Percentiles rank a stretch among this genome's conserved stretches.
Evolutionary conservation across 2,797 vertebrate species (phyloP).

Genomic region (Pogoniulus pusillus): DNA sequence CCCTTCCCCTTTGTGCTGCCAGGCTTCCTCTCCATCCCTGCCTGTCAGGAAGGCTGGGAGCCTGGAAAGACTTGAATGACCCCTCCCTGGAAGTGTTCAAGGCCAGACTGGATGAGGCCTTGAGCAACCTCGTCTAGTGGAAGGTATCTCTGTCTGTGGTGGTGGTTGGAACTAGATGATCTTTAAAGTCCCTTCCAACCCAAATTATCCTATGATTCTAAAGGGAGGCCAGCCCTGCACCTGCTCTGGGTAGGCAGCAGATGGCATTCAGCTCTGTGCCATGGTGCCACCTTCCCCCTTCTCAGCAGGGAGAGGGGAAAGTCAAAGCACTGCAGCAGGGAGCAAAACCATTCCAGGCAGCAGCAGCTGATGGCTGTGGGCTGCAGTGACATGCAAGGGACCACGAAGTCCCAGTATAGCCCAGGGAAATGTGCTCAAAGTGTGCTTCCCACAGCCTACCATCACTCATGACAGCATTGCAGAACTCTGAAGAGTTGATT

Average conservation of each 20-base stretch:
- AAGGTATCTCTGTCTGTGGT: too few species aligned
- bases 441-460: fast-evolving
- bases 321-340: fast-evolving
- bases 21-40: neutral
- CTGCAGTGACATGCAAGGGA: fast-evolving
- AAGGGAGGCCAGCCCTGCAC: neutral
- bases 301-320: neutral
- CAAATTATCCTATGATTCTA: too few species aligned
- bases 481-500: neutral
- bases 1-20: fast-evolving
- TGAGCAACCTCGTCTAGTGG: too few species aligned
- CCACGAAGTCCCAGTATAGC: fast-evolving
- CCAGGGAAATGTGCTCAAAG: neutral
- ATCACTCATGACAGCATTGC: too few species aligned
- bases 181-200: too few species aligned
- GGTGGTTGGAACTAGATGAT: too few species aligned
- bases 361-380: neutral
- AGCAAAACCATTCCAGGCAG: neutral
- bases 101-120: too few species aligned
- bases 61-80: neutral
- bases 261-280: neutral
- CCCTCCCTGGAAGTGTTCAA: too few species aligned
- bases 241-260: neutral
- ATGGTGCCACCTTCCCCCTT: neutral
- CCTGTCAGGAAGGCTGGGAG: neutral